Evolutionary conservation across 1,140 invertebrate genomes (phyloP), one percentile per base, ranked within the genome.

Genomic region (Sycophaga agraensis): DNA sequence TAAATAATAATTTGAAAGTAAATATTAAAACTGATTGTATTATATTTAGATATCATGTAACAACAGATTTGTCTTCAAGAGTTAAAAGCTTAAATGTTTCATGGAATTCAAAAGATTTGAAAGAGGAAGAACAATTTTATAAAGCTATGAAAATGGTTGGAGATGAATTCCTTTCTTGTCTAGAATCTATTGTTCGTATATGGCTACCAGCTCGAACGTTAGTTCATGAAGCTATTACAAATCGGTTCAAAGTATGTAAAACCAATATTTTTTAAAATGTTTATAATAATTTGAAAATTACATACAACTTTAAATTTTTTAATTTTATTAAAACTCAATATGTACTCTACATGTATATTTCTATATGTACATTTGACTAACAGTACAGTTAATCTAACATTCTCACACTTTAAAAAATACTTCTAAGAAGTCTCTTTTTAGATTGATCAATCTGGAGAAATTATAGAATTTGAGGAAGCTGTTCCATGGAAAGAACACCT

Each of bases 401-500:
- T 45, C 9, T 31, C 5, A 34, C 4, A 39, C 37, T 39, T 9
- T 43, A 50, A 39, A 19, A 37, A 24, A 39, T 39, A 42, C 4
- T 31, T n/a, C n/a, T n/a, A n/a, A n/a, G n/a, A n/a, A n/a, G n/a
- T 21, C 59, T 59, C 48, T 66, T 8, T 45, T 8, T 48, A 82
- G 85, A 74, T 86, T 8, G 84, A 91, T 73, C 53, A 76, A 21
- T 86, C 84, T 74, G 95, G 95, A 0, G 84, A 93, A 80, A 94
- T 98, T 56, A 79, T 97, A 0, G 78, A 88, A 55, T 82, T 98
- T 12, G 81, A 80, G 2, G 83, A 83, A 37, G 78, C 83, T 12
- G 88, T 87, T 70, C 94, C 94, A 0, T 98, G 95, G 94, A 92
- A 93, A 72, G 87, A 93, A 51, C 94, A 97, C 81, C 82, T 97